Percentiles rank a stretch among this genome's conserved stretches.
Evolutionary conservation across 2,113 vertebrate species (phyloP).

Genomic region (Nycticebus coucang): DNA sequence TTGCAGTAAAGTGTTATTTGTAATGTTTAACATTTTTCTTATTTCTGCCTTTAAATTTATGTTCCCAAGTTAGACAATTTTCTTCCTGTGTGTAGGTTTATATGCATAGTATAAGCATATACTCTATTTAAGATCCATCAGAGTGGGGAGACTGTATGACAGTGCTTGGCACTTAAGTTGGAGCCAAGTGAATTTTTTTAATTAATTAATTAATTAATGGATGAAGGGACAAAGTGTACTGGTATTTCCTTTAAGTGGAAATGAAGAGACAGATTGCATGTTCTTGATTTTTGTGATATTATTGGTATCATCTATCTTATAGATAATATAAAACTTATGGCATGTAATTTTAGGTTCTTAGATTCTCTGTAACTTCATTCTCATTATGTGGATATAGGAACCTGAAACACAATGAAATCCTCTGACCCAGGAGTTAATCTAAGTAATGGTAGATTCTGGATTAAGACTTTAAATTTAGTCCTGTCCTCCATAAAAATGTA

Average conservation of each 20-base stretch:
- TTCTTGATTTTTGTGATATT: background rate
- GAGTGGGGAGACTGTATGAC: background rate
- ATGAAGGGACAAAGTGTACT: background rate
- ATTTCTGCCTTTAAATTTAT: background rate
- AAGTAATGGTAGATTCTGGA: background rate
- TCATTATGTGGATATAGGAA: background rate
- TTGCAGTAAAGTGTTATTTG: background rate
- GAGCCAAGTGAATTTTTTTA: background rate
- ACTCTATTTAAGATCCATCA: background rate
- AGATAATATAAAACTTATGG: background rate
- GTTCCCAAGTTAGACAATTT: constrained; percentile 7
- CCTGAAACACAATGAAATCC: background rate
- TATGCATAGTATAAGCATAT: background rate
- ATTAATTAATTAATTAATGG: background rate
- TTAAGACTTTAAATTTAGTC: background rate
- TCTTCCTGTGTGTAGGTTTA: background rate
- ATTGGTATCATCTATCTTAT: background rate
- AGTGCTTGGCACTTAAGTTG: background rate
- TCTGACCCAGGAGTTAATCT: background rate
- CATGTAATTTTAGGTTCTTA: background rate
- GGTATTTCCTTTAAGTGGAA: background rate
- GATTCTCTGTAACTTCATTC: background rate
- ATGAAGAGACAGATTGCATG: background rate
- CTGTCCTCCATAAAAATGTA: background rate
- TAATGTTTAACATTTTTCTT: background rate